Conservation (phyloP, 2,797 vertebrate genomes). For the Thalassophryne amazonica region DNA sequence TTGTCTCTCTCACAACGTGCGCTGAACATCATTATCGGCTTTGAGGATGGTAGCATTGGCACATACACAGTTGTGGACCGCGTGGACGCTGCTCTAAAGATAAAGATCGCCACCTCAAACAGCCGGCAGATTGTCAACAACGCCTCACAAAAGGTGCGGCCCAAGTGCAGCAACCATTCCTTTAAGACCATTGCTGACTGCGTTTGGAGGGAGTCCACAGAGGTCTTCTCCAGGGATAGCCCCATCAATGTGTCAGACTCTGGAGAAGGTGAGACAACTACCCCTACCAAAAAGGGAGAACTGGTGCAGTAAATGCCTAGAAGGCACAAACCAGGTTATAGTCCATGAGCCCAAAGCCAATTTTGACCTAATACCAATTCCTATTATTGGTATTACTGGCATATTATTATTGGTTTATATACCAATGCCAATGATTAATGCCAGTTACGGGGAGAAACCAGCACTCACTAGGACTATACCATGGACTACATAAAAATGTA, state of each 20-base stretch:
- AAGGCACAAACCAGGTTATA: constrained; percentile 8
- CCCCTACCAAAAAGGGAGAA: constrained; percentile 93
- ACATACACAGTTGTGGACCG: constrained; percentile 98
- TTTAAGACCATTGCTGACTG: constrained; percentile 94
- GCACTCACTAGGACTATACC: no score
- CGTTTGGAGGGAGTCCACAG: constrained; percentile 95
- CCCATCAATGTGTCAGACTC: constrained; percentile 95
- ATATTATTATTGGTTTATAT: no score
- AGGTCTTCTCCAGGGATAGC: constrained; percentile 98
- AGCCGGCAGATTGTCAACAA: constrained; percentile 98
- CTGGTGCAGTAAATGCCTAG: constrained; percentile 80
- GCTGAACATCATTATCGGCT: constrained; percentile 96
- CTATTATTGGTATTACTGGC: no score
- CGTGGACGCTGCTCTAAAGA: constrained; percentile 95
- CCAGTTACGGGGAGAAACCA: no score
- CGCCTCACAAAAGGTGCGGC: constrained; percentile 87
- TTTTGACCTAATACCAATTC: no score
- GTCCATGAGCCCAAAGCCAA: no score
- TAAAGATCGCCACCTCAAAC: constrained; percentile 98
- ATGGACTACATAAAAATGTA: no score
- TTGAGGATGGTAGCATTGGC: constrained; percentile 97
- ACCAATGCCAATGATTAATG: no score
- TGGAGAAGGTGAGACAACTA: constrained; percentile 89
- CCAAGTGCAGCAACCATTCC: constrained; percentile 89
- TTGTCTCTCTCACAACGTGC: constrained; percentile 94